Base-by-base conservation (phyloP, 2,888 invertebrate species). In the Hypomecis punctinalis region DNA sequence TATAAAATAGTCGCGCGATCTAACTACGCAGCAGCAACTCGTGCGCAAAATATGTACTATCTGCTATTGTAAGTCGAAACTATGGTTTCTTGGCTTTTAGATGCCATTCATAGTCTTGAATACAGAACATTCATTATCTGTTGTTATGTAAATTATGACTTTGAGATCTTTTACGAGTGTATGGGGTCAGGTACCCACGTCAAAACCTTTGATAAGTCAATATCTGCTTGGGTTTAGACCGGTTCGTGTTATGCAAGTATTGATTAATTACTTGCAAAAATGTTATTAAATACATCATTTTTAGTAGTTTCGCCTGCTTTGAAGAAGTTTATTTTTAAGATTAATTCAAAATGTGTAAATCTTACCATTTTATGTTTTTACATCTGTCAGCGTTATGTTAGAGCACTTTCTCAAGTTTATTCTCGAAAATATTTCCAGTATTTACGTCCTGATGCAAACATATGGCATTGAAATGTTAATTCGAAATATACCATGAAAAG, bases 11-110 rank as follows among this genome's bases (percentile, higher is more conserved):
- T 68, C 63, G 59, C 66, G 54, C 66, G 61, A 70, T 61, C 61
- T 46, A 65, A 75, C 76, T 80, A 59, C 80, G 77, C 72, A 77
- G 76, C 77, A 33, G 23, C 47, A 47, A 47, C 10, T 46, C 37
- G 40, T 33, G 53, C 53, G 52, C 52, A 54, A 48, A 59, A 54
- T 58, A 23, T 52, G 8, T 42, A 49, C 3, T 49, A 52, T 42
- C 40, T 40, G 11, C 23, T 23, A 36, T 51, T 37, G 33, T n/a
- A n/a, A n/a, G n/a, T 40, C 40, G 6, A 35, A 37, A 39, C 13
- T 43, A 55, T 43, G 23, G 13, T 11, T 42, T 40, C 13, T 42
- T 9, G 10, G 52, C 10, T 13, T 52, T n/a, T 33, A 13, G n/a
- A 11, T 7, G 33, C 7, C 2, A 23, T 36, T 49, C 11, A 49